A percentile compares a stretch with the other conserved stretches of the same genome.
Evolutionary conservation across 2,113 vertebrate genomes (phyloP).

Genomic region (Lampris incognitus): DNA sequence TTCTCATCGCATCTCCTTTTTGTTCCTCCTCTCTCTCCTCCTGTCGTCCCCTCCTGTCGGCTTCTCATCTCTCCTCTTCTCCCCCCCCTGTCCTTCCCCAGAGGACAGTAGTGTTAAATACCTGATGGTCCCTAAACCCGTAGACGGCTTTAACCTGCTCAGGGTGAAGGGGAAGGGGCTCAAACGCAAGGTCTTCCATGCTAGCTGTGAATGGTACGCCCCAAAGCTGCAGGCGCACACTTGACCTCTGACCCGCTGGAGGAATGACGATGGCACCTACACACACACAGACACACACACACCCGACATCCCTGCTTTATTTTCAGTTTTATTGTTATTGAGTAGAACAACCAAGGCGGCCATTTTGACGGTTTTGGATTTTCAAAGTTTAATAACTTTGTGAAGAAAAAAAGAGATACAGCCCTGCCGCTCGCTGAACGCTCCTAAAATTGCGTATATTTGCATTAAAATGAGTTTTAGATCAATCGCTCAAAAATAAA

Average conservation of each 20-base stretch:
- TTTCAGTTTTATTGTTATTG: too few relatives aligned
- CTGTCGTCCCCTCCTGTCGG: slow-evolving; percentile 64
- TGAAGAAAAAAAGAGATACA: too few relatives aligned
- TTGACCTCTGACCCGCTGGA: background rate
- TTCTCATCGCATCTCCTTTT: background rate
- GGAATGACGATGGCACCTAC: too few relatives aligned
- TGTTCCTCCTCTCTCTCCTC: background rate
- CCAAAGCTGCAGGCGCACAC: background rate
- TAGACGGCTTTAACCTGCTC: slow-evolving; percentile 92
- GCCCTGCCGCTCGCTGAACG: too few relatives aligned
- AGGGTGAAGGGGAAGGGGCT: slow-evolving; percentile 92
- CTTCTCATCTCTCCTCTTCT: slow-evolving; percentile 65
- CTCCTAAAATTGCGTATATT: too few relatives aligned
- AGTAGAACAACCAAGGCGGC: too few relatives aligned
- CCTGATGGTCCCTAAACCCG: slow-evolving; percentile 91
- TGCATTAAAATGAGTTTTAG: too few relatives aligned
- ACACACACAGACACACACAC: too few relatives aligned
- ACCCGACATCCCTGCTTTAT: too few relatives aligned
- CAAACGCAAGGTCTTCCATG: slow-evolving; percentile 90
- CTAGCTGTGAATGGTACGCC: slow-evolving; percentile 89
- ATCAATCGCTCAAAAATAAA: too few relatives aligned
- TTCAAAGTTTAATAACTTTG: too few relatives aligned
- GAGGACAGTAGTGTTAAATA: slow-evolving; percentile 92
- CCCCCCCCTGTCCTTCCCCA: slow-evolving; percentile 79
- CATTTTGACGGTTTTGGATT: too few relatives aligned